phyloP scores from a whole-genome alignment of 2,888 invertebrate genomes.

The Tenodera sinensis region DNA sequence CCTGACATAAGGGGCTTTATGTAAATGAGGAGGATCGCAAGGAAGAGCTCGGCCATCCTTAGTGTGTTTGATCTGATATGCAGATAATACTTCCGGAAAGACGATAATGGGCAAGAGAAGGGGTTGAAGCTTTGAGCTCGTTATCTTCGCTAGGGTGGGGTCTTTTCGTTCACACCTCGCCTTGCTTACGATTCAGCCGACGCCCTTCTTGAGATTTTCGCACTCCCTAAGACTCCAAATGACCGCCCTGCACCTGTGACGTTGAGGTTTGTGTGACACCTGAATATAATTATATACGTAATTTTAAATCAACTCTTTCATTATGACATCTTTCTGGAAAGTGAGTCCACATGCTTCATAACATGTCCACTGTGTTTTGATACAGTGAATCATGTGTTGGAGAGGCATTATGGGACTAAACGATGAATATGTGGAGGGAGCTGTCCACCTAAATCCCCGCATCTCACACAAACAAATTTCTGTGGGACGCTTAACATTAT shows the following conservation, averaged over 20 bases:
- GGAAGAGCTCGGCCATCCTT: not conserved
- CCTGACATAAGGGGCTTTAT: not conserved
- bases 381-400: too few relatives aligned
- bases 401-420: too few relatives aligned
- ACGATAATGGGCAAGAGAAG: not conserved
- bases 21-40: not conserved
- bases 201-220: not conserved
- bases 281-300: too few relatives aligned
- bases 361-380: too few relatives aligned
- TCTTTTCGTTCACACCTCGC: not conserved
- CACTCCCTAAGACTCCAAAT: not conserved
- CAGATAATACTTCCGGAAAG: not conserved
- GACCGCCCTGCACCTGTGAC: not conserved
- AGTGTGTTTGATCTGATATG: not conserved
- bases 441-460: too few relatives aligned
- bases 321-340: too few relatives aligned
- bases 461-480: too few relatives aligned
- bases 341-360: too few relatives aligned
- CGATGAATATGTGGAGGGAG: too few relatives aligned
- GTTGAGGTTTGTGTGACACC: not conserved
- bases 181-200: not conserved
- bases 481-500: too few relatives aligned
- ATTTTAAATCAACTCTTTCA: too few relatives aligned
- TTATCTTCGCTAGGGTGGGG: not conserved
- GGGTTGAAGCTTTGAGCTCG: not conserved